Percentiles rank a stretch among this genome's conserved stretches.
These are phyloP conservation scores for Phenacoccus solenopsis DNA, from an alignment of 1,140 invertebrate species.

Conservation along the genomic window DNA sequence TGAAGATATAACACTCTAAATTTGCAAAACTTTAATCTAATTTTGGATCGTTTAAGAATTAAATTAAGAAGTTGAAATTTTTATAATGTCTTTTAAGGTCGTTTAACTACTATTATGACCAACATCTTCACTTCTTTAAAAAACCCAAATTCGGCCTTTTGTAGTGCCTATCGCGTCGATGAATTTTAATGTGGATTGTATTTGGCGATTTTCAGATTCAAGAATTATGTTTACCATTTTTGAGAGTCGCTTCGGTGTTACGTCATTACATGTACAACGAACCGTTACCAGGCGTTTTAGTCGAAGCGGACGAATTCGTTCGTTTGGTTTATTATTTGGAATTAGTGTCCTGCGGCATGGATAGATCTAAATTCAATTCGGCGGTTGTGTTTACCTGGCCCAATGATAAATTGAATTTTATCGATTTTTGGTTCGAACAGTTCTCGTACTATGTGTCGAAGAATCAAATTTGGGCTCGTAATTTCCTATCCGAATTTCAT, in stretches of 20 bases:
- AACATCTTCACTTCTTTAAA: no score
- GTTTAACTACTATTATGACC: no score
- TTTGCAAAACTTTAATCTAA: no score
- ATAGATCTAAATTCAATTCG: slow-evolving; percentile 45
- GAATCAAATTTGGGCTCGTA: slow-evolving; percentile 41
- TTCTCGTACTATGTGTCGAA: slow-evolving; percentile 40
- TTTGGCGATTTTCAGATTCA: slow-evolving; percentile 56
- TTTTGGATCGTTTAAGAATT: no score
- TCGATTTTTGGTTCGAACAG: slow-evolving; percentile 49
- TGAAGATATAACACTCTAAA: no score
- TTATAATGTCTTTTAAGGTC: no score
- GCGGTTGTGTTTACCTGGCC: slow-evolving; percentile 43
- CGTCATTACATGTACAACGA: slow-evolving; percentile 75
- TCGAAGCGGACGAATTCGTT: slow-evolving; percentile 52
- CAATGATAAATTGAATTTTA: slow-evolving; percentile 28
- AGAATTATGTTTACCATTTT: slow-evolving; percentile 64
- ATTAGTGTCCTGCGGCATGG: slow-evolving; percentile 51
- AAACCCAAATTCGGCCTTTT: background rate
- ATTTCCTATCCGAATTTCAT: slow-evolving; percentile 54
- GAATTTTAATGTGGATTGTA: no score
- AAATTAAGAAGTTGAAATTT: no score
- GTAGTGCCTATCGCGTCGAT: background rate
- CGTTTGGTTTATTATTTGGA: slow-evolving; percentile 61
- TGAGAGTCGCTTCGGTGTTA: slow-evolving; percentile 68
- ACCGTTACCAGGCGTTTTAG: slow-evolving; percentile 53